Conservation (phyloP, 2,888 invertebrate species). For the Amiota mariae region DNA sequence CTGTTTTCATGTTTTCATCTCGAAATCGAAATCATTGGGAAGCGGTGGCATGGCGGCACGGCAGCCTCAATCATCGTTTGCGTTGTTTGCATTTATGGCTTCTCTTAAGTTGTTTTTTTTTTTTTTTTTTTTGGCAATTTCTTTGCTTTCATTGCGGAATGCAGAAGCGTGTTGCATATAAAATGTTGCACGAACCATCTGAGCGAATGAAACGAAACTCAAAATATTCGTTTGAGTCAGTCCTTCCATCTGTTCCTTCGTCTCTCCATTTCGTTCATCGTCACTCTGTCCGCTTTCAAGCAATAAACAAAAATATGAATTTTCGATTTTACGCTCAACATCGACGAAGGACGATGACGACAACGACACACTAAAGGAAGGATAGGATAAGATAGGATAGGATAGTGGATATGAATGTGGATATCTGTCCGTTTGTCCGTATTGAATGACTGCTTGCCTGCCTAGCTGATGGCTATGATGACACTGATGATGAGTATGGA, state of each 20-base stretch:
- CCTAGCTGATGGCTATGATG: too few relatives aligned
- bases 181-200: slow-evolving; percentile 1
- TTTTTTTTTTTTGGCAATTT: not conserved
- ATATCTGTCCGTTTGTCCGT: too few relatives aligned
- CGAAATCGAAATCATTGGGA: not conserved
- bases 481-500: too few relatives aligned
- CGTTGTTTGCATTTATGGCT: slow-evolving; percentile 14
- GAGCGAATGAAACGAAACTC: not conserved
- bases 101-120: not conserved
- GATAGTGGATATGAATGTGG: too few relatives aligned
- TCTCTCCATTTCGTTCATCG: too few relatives aligned
- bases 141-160: not conserved
- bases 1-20: not conserved
- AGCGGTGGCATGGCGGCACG: too few relatives aligned
- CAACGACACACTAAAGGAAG: not conserved
- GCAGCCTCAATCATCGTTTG: not conserved
- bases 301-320: slow-evolving; percentile 27
- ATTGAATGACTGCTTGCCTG: too few relatives aligned
- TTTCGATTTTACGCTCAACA: slow-evolving; percentile 20
- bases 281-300: not conserved
- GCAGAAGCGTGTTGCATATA: slow-evolving; percentile 7
- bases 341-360: not conserved
- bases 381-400: too few relatives aligned
- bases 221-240: not conserved
- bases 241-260: too few relatives aligned